These are phyloP conservation scores for Mesoclemmys tuberculata DNA, from an alignment of 2,113 vertebrate species.

Conservation along the genomic window DNA sequence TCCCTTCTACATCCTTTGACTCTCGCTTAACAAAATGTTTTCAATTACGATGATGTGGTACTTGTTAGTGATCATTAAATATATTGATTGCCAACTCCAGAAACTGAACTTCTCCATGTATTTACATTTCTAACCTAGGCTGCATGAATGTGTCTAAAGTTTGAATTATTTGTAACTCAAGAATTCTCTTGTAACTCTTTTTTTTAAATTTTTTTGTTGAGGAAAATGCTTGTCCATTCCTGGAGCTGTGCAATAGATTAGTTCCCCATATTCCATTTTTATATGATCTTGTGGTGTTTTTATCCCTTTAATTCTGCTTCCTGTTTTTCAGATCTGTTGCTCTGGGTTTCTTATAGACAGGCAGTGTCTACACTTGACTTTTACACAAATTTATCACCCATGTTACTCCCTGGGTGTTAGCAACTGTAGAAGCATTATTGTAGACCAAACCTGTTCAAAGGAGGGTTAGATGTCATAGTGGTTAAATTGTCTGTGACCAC, in stretches of 20 bases:
- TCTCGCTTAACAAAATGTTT: background rate
- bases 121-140: background rate
- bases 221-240: background rate
- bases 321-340: background rate
- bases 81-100: background rate
- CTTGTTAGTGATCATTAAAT: background rate
- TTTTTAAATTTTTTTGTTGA: background rate
- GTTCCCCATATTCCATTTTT: fast-evolving
- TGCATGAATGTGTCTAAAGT: background rate
- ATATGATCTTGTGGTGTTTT: background rate
- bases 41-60: background rate
- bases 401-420: background rate
- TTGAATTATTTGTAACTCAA: background rate
- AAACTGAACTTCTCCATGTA: background rate
- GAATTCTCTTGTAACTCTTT: background rate
- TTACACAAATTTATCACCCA: background rate
- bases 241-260: background rate
- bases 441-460: background rate
- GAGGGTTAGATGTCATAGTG: background rate
- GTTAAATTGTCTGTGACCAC: background rate
- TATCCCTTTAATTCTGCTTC: fast-evolving
- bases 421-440: background rate
- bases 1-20: background rate
- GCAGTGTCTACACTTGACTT: background rate
- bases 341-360: background rate